phyloP scores from a whole-genome alignment of 2,888 invertebrate species.

The Serrognathus titanus region DNA sequence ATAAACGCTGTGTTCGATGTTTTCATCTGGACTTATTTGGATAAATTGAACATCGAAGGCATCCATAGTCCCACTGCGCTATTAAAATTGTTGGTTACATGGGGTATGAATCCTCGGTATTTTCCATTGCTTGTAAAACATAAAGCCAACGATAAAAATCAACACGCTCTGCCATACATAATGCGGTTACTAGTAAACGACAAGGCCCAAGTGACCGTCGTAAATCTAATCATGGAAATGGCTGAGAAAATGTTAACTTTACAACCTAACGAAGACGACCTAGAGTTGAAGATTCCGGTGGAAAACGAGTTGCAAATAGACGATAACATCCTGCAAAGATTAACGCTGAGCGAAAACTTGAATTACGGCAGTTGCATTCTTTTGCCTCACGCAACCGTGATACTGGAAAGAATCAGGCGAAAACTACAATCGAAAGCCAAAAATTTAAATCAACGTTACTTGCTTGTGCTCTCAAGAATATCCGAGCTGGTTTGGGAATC shows the following conservation, averaged over 20 bases:
- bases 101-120: constrained; percentile 79
- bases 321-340: constrained; percentile 33
- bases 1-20: constrained; percentile 72
- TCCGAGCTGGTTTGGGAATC: constrained; percentile 71
- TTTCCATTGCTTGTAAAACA: constrained; percentile 67
- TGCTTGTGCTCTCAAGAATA: constrained; percentile 70
- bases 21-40: constrained; percentile 76
- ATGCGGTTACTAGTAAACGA: constrained; percentile 68
- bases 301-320: constrained; percentile 47
- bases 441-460: constrained; percentile 64
- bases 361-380: constrained; percentile 74
- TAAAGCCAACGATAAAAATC: constrained; percentile 46
- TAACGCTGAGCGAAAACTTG: constrained; percentile 48
- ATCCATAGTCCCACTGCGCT: constrained; percentile 80
- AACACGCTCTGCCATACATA: constrained; percentile 64
- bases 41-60: constrained; percentile 74
- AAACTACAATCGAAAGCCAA: constrained; percentile 60
- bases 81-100: constrained; percentile 72
- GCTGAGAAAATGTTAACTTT: constrained; percentile 70
- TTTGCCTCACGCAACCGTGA: constrained; percentile 66
- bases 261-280: constrained; percentile 57
- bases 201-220: constrained; percentile 65
- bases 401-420: constrained; percentile 67
- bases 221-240: constrained; percentile 68
- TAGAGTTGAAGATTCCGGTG: constrained; percentile 40